phyloP scores from a whole-genome alignment of 2,797 vertebrate genomes.

The Enoplosus armatus region DNA sequence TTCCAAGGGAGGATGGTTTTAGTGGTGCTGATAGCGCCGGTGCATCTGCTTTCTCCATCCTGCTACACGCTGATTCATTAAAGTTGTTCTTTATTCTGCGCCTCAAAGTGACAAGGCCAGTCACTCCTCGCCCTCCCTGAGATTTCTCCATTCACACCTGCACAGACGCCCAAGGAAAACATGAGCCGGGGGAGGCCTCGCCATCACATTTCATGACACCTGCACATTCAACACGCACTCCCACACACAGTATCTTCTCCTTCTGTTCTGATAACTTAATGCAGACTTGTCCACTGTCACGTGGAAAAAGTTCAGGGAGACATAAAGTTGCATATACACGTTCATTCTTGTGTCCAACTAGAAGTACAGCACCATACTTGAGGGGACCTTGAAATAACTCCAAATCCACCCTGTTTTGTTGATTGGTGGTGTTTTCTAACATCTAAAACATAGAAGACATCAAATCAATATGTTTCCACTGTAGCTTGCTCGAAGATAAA shows the following conservation, averaged over 20 bases:
- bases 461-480: neutral
- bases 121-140: constrained; percentile 82
- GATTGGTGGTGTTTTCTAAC: neutral
- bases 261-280: constrained; percentile 58
- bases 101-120: constrained; percentile 55
- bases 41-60: constrained; percentile 51
- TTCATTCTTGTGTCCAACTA: neutral
- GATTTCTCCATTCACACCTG: constrained; percentile 77
- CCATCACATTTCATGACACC: constrained; percentile 62
- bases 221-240: constrained; percentile 59
- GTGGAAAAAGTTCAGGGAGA: neutral
- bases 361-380: neutral
- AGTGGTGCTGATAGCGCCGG: constrained; percentile 73
- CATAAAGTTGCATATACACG: neutral
- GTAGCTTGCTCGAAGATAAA: neutral
- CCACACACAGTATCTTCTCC: constrained; percentile 52
- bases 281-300: constrained; percentile 33
- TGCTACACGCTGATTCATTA: constrained; percentile 51
- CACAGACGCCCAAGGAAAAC: constrained; percentile 76
- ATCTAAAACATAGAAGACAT: neutral
- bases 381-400: neutral
- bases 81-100: constrained; percentile 56
- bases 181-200: constrained; percentile 47
- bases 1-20: constrained; percentile 76
- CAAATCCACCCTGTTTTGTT: neutral